Evolutionary conservation across 2,797 vertebrate species (phyloP), one percentile per base, ranked within the genome.

Genomic region (Labeo calbasu): DNA sequence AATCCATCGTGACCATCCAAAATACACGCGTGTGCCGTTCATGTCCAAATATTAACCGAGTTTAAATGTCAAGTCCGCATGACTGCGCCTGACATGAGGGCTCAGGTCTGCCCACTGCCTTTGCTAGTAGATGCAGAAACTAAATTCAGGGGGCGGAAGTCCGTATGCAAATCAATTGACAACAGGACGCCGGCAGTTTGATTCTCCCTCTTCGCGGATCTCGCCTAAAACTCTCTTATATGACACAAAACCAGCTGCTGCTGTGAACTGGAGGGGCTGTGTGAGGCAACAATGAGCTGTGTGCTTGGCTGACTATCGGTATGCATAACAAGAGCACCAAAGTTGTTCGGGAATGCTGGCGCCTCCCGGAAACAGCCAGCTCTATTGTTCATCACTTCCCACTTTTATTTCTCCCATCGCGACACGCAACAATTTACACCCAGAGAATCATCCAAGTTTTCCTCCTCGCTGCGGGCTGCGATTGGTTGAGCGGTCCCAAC

Each of bases 401-500:
- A 89, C 61, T 82, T 91, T 92, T 50, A 78, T 84, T 50, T 84
- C 75, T 93, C 92, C 93, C 93, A 94, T 73, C 65, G 71, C 61
- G 66, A 77, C 75, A 87, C 82, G 19, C 51, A 79, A 32, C 65
- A 50, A 87, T 81, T 75, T 68, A 80, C 73, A 81, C 79, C 36
- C 68, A 5, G 77, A 73, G 66, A 85, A 28, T 43, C 85, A 15
- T 82, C 82, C 87, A 85, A 90, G 88, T 90, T 92, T 90, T 81
- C 61, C 86, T 91, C 77, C 71, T 25, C 68, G 69, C 73, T 23
- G 59, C 61, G 86, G 68, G 72, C 83, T 78, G 23, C 80, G 17
- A 95, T 96, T 95, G 94, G 95, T 79, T 86, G 87, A 19, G 59
- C 12, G 51, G 70, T 92, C 93, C 94, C 95, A 95, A 96, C 95